Conservation (phyloP, 2,888 invertebrate genomes). For the Stenchaetothrips biformis region DNA sequence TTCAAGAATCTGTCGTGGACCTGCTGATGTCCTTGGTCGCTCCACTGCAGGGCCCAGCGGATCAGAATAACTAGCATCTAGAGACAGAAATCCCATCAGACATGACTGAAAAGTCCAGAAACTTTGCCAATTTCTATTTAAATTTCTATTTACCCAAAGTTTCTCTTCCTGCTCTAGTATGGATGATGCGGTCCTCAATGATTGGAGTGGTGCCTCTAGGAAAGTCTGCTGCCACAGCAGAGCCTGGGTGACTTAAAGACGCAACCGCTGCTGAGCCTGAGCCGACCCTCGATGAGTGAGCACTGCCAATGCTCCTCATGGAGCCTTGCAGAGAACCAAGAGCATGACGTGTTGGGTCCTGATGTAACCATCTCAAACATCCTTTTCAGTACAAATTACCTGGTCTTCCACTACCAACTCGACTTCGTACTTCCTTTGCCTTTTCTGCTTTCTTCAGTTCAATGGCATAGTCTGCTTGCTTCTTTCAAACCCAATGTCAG, state of each 20-base stretch:
- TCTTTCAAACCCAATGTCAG: slow-evolving; percentile 88
- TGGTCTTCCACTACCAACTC: slow-evolving; percentile 51
- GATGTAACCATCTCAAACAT: too few relatives aligned
- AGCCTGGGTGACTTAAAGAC: neutral
- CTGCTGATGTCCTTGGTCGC: slow-evolving; percentile 53
- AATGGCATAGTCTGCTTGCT: slow-evolving; percentile 73
- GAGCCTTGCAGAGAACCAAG: slow-evolving; percentile 46
- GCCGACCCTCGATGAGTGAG: slow-evolving; percentile 51
- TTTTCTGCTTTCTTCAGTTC: slow-evolving; percentile 74
- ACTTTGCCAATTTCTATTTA: neutral
- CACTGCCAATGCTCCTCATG: slow-evolving; percentile 51
- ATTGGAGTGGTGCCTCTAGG: neutral
- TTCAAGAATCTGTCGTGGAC: slow-evolving; percentile 48
- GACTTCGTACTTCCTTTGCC: slow-evolving; percentile 53
- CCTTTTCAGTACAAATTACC: slow-evolving; percentile 32
- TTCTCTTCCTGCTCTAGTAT: neutral
- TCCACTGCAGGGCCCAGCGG: slow-evolving; percentile 54
- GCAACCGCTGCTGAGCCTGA: slow-evolving; percentile 49
- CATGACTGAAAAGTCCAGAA: neutral
- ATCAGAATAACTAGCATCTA: slow-evolving; percentile 53
- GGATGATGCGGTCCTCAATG: neutral
- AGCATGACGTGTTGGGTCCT: neutral
- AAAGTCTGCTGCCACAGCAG: neutral
- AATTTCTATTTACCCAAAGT: neutral
- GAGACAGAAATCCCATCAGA: slow-evolving; percentile 35